Base-by-base conservation (phyloP, 2,113 vertebrate genomes). In the Cebidichthys violaceus region DNA sequence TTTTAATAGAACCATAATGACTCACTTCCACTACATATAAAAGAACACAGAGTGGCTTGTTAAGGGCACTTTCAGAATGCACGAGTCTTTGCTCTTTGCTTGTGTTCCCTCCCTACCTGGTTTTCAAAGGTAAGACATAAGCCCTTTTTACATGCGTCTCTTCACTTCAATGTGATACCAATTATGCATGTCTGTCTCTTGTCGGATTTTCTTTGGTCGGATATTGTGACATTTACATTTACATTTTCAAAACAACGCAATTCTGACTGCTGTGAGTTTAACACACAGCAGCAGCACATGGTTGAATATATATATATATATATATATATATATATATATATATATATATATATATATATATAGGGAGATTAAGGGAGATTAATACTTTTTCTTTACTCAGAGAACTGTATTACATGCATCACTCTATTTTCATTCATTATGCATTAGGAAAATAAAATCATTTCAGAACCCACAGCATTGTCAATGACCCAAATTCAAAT, bases 291-390 rank as follows among this genome's bases (percentile, higher is more conserved):
- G 35, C 27, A 18, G 6, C 50, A 9, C 59, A 18, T 18, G 31
- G 71, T 74, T 62, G 47, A 75, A 75, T 64, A 27, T 11, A 52
- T n/a, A 64, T 45, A 64, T n/a, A n/a, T n/a, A 75, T 64, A 27
- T 11, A 75, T 64, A 27, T 11, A 75, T 64, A 27, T 11, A 75
- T 64, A 27, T 11, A 75, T 64, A 27, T 11, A 75, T 64, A 27
- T 11, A 75, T 64, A 27, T 11, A 75, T 64, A 27, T 11, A 75
- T 64, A 27, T 11, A 75, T 64, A 27, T 11, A 52, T n/a, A 64
- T 45, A 64, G 74, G 45, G 6, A 33, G 31, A 33, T 33, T 33
- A 33, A 33, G n/a, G n/a, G n/a, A 29, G 15, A 37, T 64, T 64
- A 33, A 52, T n/a, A 20, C 10, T 54, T 39, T 35, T 22, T 64